phyloP scores from a whole-genome alignment of 1,140 invertebrate species.

The Caenorhabditis elegans region DNA sequence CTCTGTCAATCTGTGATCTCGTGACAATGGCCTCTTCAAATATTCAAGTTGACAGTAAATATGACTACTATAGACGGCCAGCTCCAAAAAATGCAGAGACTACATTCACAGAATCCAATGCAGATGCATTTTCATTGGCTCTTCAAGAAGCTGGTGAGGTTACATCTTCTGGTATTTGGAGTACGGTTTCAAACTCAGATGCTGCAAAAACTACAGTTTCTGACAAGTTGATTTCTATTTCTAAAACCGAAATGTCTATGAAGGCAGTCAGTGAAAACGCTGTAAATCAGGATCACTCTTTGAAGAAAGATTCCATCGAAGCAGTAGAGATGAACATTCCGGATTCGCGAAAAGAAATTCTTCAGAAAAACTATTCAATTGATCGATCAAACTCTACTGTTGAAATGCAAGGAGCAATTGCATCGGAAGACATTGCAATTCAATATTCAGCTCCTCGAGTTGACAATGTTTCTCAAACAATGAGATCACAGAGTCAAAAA shows the following conservation, averaged over 20 bases:
- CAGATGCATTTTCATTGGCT: neutral
- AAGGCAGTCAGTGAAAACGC: neutral
- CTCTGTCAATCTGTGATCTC: slow-evolving; percentile 1
- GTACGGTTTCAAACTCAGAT: neutral
- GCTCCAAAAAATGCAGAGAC: neutral
- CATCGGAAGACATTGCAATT: neutral
- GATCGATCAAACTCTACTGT: neutral
- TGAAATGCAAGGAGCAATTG: neutral
- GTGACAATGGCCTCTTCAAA: slow-evolving; percentile 3
- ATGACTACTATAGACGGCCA: neutral
- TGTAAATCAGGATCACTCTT: neutral
- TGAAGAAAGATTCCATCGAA: neutral
- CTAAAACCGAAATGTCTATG: neutral
- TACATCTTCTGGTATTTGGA: slow-evolving; percentile 3
- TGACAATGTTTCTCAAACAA: neutral
- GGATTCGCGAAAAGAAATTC: neutral
- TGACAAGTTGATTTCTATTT: neutral
- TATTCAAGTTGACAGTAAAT: slow-evolving; percentile 1
- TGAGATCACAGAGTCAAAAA: neutral
- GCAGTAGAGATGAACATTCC: neutral
- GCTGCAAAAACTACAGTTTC: slow-evolving; percentile 7
- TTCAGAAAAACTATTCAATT: slow-evolving; percentile 9
- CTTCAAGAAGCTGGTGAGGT: slow-evolving; percentile 17
- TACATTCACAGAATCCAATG: neutral
- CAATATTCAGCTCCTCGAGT: neutral